Percentiles rank a stretch among this genome's conserved stretches.
Evolutionary conservation across 2,888 invertebrate species (phyloP).

Genomic region (Brachyptera putata): DNA sequence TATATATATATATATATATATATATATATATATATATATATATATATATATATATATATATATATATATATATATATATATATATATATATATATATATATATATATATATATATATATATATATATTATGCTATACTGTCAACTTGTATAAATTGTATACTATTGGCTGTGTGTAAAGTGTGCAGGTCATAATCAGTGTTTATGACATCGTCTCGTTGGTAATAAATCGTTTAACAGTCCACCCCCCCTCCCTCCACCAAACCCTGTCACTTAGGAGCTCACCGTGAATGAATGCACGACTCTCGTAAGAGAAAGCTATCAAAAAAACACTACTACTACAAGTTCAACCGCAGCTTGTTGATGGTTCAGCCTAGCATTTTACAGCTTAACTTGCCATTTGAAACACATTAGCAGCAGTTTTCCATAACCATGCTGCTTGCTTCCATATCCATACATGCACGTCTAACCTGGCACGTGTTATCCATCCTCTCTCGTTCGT

Average conservation of each 20-base stretch:
- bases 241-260: background rate
- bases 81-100: too few species aligned
- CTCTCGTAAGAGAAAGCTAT: constrained; percentile 8
- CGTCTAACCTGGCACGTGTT: too few species aligned
- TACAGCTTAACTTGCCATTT: too few species aligned
- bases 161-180: constrained; percentile 46
- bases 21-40: background rate
- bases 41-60: too few species aligned
- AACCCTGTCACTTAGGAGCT: constrained; percentile 4
- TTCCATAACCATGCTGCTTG: too few species aligned
- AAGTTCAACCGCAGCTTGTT: background rate
- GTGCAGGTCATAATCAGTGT: constrained; percentile 40
- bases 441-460: too few species aligned
- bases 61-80: too few species aligned
- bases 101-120: too few species aligned
- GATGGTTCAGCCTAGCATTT: background rate
- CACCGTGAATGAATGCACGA: constrained; percentile 18
- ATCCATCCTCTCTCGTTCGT: too few species aligned
- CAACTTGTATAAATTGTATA: too few species aligned
- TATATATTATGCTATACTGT: too few species aligned
- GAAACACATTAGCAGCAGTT: too few species aligned
- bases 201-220: constrained; percentile 29
- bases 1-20: background rate
- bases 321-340: background rate
- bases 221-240: constrained; percentile 31